phyloP scores from a whole-genome alignment of 1,140 invertebrate species.

The Anoplophora glabripennis region DNA sequence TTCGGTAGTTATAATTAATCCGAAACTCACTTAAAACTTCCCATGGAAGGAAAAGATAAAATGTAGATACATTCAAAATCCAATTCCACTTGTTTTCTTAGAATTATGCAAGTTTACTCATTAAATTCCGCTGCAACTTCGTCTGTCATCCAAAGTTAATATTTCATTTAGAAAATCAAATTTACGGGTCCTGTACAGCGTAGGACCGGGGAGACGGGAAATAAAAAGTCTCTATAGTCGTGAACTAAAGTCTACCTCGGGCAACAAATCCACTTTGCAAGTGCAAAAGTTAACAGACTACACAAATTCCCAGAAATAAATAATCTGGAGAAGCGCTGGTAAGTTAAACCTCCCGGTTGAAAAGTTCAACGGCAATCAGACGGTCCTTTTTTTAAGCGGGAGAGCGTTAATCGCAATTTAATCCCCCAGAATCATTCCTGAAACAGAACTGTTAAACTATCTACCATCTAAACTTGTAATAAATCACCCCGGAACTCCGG shows the following conservation, averaged over 20 bases:
- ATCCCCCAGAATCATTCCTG: conserved; percentile 8
- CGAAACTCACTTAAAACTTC: too few species aligned
- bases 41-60: too few species aligned
- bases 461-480: conserved; percentile 4
- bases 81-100: too few species aligned
- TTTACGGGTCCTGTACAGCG: conserved; percentile 5
- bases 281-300: conserved; percentile 14
- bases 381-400: conserved; percentile 1
- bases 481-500: conserved; percentile 8
- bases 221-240: conserved; percentile 3
- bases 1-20: too few species aligned
- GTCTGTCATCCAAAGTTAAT: conserved; percentile 5
- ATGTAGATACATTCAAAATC: too few species aligned
- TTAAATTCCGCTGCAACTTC: conserved; percentile 6
- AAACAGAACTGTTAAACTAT: conserved; percentile 7
- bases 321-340: background rate
- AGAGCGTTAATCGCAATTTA: conserved; percentile 8
- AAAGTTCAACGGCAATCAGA: conserved; percentile 12
- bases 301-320: conserved; percentile 9
- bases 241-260: conserved; percentile 9
- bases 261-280: conserved; percentile 4
- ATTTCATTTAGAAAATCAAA: conserved; percentile 13
- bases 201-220: background rate
- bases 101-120: conserved; percentile 7
- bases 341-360: conserved; percentile 1